These are phyloP conservation scores for Hemicordylus capensis DNA, from an alignment of 2,113 vertebrate species.

Conservation along the genomic window DNA sequence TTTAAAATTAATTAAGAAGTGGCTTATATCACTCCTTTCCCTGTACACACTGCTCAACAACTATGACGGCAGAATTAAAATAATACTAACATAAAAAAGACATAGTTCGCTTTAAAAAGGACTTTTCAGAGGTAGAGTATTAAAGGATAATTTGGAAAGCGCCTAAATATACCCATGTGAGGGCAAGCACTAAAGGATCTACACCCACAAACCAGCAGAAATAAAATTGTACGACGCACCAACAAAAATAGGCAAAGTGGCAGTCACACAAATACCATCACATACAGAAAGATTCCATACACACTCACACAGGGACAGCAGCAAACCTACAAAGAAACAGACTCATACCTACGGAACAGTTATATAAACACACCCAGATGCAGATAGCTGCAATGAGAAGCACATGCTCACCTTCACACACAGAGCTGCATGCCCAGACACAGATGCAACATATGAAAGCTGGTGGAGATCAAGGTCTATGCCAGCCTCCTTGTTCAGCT, in stretches of 20 bases:
- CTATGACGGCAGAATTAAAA: background rate
- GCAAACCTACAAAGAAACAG: background rate
- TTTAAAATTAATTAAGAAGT: too few species aligned
- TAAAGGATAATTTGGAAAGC: background rate
- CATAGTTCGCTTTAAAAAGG: background rate
- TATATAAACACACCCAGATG: background rate
- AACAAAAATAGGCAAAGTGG: background rate
- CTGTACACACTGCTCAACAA: background rate
- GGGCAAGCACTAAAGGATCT: too few species aligned
- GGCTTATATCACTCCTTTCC: background rate
- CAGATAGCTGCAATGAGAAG: background rate
- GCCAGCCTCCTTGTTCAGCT: background rate
- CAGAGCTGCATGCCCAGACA: background rate
- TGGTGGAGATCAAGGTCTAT: background rate
- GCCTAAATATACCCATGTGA: background rate
- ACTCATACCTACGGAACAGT: background rate
- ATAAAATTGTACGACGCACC: background rate
- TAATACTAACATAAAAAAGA: background rate
- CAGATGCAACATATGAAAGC: background rate
- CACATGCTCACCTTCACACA: background rate
- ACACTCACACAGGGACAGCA: background rate
- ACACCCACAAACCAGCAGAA: background rate
- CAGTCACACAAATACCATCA: background rate
- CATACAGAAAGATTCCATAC: background rate
- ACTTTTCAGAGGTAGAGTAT: background rate